Evolutionary conservation across 2,888 invertebrate species (phyloP), one percentile per base, ranked within the genome.

Genomic region (Morinoia aosen): DNA sequence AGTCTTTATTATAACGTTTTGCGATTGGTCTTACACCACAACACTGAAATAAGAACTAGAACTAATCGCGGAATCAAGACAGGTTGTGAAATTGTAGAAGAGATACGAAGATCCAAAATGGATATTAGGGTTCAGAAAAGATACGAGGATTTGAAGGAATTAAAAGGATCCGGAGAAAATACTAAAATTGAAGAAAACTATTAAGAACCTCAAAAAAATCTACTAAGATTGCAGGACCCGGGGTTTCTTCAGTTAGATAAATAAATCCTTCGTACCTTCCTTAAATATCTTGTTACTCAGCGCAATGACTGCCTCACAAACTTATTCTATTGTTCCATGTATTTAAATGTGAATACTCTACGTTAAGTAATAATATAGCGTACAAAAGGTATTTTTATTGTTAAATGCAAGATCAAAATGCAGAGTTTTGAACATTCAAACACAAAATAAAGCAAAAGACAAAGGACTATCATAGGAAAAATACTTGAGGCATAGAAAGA

Each of bases 321-420:
- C 12, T 33, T 19, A 16, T 76, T 33, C 33, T 16, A 1, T 14
- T 7, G 19, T 12, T 61, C 16, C 76, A 33, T 16, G 25, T 76
- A 76, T 16, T 16, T 33, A 2, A 76, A 16, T 33, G 33, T 2
- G 25, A 76, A 19, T 25, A 33, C 76, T 19, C 33, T 19, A 76
- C 76, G 76, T 33, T 76, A 33, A 33, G 25, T 76, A 76, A 76
- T 76, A 25, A 19, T 25, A 76, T 76, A 33, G 10, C 8, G 2
- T 76, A 76, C 33, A 33, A 76, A 19, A 33, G 33, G 7, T 76
- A 12, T 33, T 76, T 76, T 8, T 25, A 64, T 64, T 76, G 16
- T 76, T 76, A 76, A 76, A 76, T 76, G 76, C 76, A 76, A 76
- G 76, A 76, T 76, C 19, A 33, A 76, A 76, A 76, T 76, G 76